These are phyloP conservation scores for Triops longicaudatus DNA, from an alignment of 1,140 invertebrate genomes.

Conservation along the genomic window DNA sequence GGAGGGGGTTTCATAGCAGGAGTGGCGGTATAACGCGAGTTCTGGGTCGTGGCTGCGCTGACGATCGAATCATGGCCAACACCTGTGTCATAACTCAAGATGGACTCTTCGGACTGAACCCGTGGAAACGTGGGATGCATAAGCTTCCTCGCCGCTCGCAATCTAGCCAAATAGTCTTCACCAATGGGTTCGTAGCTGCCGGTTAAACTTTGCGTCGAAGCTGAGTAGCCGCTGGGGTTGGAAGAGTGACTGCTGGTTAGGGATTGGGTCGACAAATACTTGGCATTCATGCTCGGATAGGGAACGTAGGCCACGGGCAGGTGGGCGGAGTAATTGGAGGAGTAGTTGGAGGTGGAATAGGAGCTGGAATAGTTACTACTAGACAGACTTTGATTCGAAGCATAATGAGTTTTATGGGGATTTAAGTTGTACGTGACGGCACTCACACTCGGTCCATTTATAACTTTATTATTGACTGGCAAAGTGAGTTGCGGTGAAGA, in stretches of 20 bases:
- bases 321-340: slow-evolving; percentile 32
- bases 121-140: slow-evolving; percentile 32
- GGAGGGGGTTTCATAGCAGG: slow-evolving; percentile 31
- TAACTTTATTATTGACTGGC: slow-evolving; percentile 8
- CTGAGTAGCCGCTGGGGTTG: slow-evolving; percentile 33
- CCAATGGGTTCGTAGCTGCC: slow-evolving; percentile 35
- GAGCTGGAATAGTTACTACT: slow-evolving; percentile 33
- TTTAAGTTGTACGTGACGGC: slow-evolving; percentile 28
- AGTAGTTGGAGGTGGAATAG: slow-evolving; percentile 34
- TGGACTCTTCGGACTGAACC: slow-evolving; percentile 34
- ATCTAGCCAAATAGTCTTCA: slow-evolving; percentile 29
- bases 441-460: slow-evolving; percentile 20
- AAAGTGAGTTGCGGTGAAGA: background rate
- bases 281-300: slow-evolving; percentile 29
- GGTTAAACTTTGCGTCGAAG: slow-evolving; percentile 34
- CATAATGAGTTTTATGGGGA: slow-evolving; percentile 29
- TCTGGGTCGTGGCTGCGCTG: slow-evolving; percentile 18
- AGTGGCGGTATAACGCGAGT: slow-evolving; percentile 17
- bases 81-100: slow-evolving; percentile 32
- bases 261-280: slow-evolving; percentile 34
- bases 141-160: slow-evolving; percentile 25
- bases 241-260: slow-evolving; percentile 33
- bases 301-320: slow-evolving; percentile 29
- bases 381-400: slow-evolving; percentile 35
- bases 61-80: background rate